A percentile compares a stretch with the other conserved stretches of the same genome.
Evolutionary conservation across 1,140 invertebrate genomes (phyloP).

Genomic region (Andricus grossulariae): DNA sequence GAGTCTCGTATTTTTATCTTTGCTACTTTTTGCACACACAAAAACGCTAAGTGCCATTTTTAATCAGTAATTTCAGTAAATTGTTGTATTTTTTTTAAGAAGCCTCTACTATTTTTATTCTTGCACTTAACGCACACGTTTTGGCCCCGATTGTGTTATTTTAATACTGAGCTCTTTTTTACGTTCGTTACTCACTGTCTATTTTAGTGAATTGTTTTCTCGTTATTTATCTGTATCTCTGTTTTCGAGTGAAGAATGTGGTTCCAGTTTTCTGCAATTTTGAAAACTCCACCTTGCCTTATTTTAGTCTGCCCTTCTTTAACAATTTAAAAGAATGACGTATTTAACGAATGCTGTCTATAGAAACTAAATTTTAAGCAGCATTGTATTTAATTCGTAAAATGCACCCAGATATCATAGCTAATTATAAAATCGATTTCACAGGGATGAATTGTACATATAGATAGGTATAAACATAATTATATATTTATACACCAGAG

Average conservation of each 20-base stretch:
- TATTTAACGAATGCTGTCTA: background rate
- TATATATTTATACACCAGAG: constrained; percentile 37
- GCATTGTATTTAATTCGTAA: constrained; percentile 4
- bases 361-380: background rate
- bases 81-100: background rate
- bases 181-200: background rate
- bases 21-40: background rate
- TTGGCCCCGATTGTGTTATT: constrained; percentile 6
- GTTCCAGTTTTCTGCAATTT: constrained; percentile 11
- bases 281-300: background rate
- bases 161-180: background rate
- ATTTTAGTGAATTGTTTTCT: background rate
- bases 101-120: background rate
- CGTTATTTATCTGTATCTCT: background rate
- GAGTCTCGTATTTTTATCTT: background rate
- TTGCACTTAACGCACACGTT: constrained; percentile 7
- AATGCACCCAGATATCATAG: background rate
- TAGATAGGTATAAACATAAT: constrained; percentile 33
- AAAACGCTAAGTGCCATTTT: constrained; percentile 15
- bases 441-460: constrained; percentile 32
- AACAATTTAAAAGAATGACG: background rate
- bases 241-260: background rate
- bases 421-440: constrained; percentile 5
- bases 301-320: background rate
- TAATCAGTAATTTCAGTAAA: background rate